Evolutionary conservation across 2,113 vertebrate species (phyloP).

Genomic region (Puntigrus tetrazona): DNA sequence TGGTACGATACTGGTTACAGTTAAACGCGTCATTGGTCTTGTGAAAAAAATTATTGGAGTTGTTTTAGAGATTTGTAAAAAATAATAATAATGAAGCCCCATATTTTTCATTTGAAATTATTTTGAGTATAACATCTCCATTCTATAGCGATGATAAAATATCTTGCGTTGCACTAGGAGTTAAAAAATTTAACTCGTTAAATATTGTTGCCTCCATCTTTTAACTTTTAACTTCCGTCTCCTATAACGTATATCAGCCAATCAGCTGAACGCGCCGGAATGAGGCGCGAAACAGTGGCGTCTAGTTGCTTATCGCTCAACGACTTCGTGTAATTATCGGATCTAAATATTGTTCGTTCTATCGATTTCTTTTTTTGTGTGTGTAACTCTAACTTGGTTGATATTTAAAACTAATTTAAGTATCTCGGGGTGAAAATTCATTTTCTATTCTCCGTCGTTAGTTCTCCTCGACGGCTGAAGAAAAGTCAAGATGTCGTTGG

Average conservation of each 20-base stretch:
- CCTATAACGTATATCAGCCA: slow-evolving; percentile 9
- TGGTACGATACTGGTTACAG: too few species aligned
- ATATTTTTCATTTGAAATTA: not conserved
- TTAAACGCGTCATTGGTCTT: too few species aligned
- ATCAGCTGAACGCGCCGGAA: not conserved
- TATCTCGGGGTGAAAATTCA: not conserved
- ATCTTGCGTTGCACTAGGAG: not conserved
- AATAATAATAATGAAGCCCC: not conserved
- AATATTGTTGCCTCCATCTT: not conserved
- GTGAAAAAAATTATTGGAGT: not conserved
- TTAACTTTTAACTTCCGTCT: slow-evolving; percentile 13
- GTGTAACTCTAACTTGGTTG: not conserved
- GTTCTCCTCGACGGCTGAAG: not conserved
- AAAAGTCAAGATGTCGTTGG: slow-evolving; percentile 3
- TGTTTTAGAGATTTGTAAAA: not conserved
- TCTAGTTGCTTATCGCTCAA: not conserved
- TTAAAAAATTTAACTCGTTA: not conserved
- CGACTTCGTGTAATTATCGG: not conserved
- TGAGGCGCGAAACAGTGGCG: slow-evolving; percentile 15
- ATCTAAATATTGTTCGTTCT: not conserved
- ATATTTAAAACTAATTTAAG: not conserved
- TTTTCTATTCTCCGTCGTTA: not conserved
- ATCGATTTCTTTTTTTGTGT: not conserved
- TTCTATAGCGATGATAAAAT: not conserved
- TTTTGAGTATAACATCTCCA: not conserved